These are phyloP conservation scores for Zootermopsis nevadensis DNA, from an alignment of 2,888 invertebrate species.

Conservation along the genomic window DNA sequence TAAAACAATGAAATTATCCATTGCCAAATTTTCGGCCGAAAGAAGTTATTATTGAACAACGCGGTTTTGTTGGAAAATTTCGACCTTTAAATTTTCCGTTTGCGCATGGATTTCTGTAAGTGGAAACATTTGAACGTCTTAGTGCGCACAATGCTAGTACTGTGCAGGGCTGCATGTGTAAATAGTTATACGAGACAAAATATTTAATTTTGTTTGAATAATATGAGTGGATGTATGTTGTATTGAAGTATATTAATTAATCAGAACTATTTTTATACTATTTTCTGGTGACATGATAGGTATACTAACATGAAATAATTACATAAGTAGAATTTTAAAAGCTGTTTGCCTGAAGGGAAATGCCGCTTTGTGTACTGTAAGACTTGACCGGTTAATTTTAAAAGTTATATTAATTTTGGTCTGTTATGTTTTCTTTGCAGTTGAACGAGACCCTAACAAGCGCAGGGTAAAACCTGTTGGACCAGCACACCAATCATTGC, in stretches of 20 bases:
- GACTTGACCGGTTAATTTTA: background rate
- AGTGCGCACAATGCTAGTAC: conserved; percentile 7
- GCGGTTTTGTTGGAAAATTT: conserved; percentile 21
- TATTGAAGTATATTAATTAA: conserved; percentile 17
- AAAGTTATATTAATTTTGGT: background rate
- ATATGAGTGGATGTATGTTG: conserved; percentile 40
- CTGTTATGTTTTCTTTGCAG: conserved; percentile 51
- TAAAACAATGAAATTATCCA: background rate
- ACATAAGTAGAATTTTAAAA: background rate
- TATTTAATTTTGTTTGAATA: conserved; percentile 2
- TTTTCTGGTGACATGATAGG: conserved; percentile 28
- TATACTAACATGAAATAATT: conserved; percentile 7
- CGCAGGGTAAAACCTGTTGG: conserved; percentile 83
- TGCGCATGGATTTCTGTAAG: conserved; percentile 31
- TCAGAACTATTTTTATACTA: background rate
- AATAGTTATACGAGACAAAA: background rate
- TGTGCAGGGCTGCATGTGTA: conserved; percentile 14
- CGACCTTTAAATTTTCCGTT: conserved; percentile 34
- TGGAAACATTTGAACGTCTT: conserved; percentile 12
- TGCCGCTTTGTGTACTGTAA: background rate
- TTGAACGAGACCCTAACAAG: conserved; percentile 82
- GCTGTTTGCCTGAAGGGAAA: conserved; percentile 5
- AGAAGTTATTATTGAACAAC: conserved; percentile 4
- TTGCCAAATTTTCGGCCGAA: background rate
- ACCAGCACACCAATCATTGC: conserved; percentile 75